Evolutionary conservation across 2,888 invertebrate genomes (phyloP).

Genomic region (Diadromus collaris): DNA sequence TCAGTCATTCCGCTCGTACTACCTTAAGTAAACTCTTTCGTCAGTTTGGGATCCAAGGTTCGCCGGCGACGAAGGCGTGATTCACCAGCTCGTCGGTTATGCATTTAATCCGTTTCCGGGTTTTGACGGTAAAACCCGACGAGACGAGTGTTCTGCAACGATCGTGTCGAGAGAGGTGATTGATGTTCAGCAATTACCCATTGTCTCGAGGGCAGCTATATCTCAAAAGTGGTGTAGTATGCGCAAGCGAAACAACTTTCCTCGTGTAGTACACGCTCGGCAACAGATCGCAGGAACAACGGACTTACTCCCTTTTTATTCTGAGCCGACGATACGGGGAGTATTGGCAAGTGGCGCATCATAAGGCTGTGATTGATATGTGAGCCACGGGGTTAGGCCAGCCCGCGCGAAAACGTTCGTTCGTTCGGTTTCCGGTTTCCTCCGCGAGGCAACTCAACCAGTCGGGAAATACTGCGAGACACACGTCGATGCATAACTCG

Average conservation of each 20-base stretch:
- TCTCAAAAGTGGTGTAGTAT: slow-evolving; percentile 1
- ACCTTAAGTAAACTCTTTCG: not conserved
- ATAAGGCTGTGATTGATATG: slow-evolving; percentile 48
- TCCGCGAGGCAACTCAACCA: not conserved
- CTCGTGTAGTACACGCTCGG: not conserved
- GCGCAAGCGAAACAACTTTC: slow-evolving; percentile 34
- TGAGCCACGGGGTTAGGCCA: slow-evolving; percentile 33
- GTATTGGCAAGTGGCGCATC: slow-evolving; percentile 35
- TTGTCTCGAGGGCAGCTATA: slow-evolving; percentile 33
- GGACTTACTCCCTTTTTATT: not conserved
- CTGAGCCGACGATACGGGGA: not conserved
- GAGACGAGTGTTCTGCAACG: slow-evolving; percentile 18
- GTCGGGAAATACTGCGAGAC: slow-evolving; percentile 39
- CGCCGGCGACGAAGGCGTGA: not conserved
- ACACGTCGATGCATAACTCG: slow-evolving; percentile 50
- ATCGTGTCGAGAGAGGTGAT: slow-evolving; percentile 44
- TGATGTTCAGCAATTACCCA: slow-evolving; percentile 48
- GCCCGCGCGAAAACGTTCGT: slow-evolving; percentile 6
- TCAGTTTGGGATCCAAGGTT: slow-evolving; percentile 15
- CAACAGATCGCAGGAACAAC: slow-evolving; percentile 7
- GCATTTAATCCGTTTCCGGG: slow-evolving; percentile 37
- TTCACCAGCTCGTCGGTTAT: slow-evolving; percentile 20
- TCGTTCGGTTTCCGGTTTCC: slow-evolving; percentile 5
- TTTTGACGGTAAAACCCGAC: slow-evolving; percentile 21
- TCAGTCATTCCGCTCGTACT: too few species aligned